Base-by-base conservation (phyloP, 2,113 vertebrate species). In the Dicentrarchus labrax region DNA sequence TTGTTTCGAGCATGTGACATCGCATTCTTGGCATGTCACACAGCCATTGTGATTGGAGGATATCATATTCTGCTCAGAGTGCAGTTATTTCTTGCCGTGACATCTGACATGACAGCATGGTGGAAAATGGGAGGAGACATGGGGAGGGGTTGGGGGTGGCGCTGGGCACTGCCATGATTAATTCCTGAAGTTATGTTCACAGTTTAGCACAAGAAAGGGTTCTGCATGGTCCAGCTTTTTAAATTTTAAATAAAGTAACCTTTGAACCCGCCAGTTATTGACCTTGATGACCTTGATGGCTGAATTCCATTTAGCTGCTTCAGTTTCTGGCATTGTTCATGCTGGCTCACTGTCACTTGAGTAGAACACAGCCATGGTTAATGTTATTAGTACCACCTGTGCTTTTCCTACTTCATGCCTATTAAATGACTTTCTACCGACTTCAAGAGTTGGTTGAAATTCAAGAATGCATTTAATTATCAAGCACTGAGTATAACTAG, bases 1-100 rank as follows among this genome's bases (percentile, higher is more conserved):
- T 86, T 90, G 84, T 85, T 88, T 86, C 62, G 73, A 66, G 51
- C 24, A 61, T 83, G 69, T 84, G 70, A 77, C 69, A 80, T 87
- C 48, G 82, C 85, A 84, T 89, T 87, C 82, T 65, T 83, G 73
- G 67, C 73, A 68, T 86, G 62, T 80, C 60, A 7, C 61, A 59
- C 41, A 47, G 72, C 78, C 70, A 84, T 86, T 91, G 48, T 84
- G 76, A 80, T 84, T 85, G 53, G 72, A 88, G 72, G 73, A 86
- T 80, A 78, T 90, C 84, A 41, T 50, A 67, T 89, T 90, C 75
- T 65, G 43, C 80, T 56, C 21, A 22, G 70, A 17, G 43, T 51
- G 54, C 57, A 22, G 48, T 66, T 8, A 79, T 81, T 76, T 88
- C 68, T 74, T 75, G 21, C 80, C 43, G 8, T 82, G 87, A 87